Base-by-base conservation (phyloP, 2,797 vertebrate genomes). In the Philypnodon macrostomus region DNA sequence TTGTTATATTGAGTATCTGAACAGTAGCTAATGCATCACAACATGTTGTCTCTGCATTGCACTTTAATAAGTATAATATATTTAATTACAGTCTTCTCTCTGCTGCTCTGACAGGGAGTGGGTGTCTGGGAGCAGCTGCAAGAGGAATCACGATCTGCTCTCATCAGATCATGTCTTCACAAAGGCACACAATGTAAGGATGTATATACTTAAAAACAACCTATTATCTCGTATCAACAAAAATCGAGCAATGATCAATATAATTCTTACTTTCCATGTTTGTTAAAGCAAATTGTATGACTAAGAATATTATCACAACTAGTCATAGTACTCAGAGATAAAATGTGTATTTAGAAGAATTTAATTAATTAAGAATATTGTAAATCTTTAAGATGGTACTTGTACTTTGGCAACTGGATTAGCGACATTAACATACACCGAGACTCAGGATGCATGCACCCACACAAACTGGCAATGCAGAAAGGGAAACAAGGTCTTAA, bases 121-220 rank as follows among this genome's bases (percentile, higher is more conserved):
- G 67, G 75, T 71, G 79, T 77, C 47, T 60, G 71, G 70, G 78
- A 85, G 67, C 77, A 86, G 77, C 73, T 83, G 80, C 80, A 80
- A 70, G 60, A 17, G 63, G 62, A 61, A 53, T 63, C 70, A 79
- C 73, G 24, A 81, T 84, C 81, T 73, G 55, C 71, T 82, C 80
- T 60, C n/a, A 79, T 86, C 77, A 83, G 67, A 81, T 79, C 79
- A 66, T 59, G 53, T 51, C 57, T 47, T 46, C 63, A 62, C 62
- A 68, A 67, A 46, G 26, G 7, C 48, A 56, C 17, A 59, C 30
- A 10, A 36, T 60, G 40, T 63, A 53, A 57, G 14, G 27, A 57
- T 11, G 33, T 24, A 40, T 32, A 18, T 67, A 55, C 61, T 70
- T 58, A 55, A 67, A 54, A 48, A 52, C 38, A 42, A 48, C 42